These are phyloP conservation scores for Drosophila rufa DNA, from an alignment of 1,140 invertebrate species.

Conservation along the genomic window DNA sequence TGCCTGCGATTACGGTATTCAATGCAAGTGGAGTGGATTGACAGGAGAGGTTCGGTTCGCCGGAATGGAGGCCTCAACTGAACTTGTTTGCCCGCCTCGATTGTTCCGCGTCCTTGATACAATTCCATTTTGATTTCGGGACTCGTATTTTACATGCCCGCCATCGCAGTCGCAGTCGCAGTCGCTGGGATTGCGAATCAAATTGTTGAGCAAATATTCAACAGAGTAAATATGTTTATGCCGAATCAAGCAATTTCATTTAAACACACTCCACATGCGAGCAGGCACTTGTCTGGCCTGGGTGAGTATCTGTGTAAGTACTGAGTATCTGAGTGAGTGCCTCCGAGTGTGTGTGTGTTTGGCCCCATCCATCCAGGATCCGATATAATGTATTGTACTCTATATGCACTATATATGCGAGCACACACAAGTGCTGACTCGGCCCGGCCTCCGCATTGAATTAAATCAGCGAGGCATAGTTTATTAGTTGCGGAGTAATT, in stretches of 20 bases:
- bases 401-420: constrained; percentile 9
- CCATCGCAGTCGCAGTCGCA: background rate
- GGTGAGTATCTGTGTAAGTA: constrained; percentile 11
- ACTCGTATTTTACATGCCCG: constrained; percentile 12
- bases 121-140: constrained; percentile 72
- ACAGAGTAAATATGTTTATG: constrained; percentile 83
- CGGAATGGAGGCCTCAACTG: constrained; percentile 35
- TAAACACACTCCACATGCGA: constrained; percentile 71
- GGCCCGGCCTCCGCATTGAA: constrained; percentile 35
- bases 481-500: constrained; percentile 52
- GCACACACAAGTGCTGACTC: constrained; percentile 5
- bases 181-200: constrained; percentile 65
- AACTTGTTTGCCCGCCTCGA: constrained; percentile 76
- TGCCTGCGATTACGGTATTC: constrained; percentile 37
- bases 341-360: constrained; percentile 3
- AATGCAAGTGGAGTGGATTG: constrained; percentile 38
- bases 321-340: constrained; percentile 19
- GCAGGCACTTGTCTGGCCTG: constrained; percentile 32
- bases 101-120: constrained; percentile 80
- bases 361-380: constrained; percentile 33
- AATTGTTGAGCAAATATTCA: constrained; percentile 83
- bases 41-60: constrained; percentile 9
- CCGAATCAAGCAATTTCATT: constrained; percentile 83
- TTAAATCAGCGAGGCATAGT: constrained; percentile 58
- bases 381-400: constrained; percentile 63